Base-by-base conservation (phyloP, 2,888 invertebrate genomes). In the Coelopa pilipes region DNA sequence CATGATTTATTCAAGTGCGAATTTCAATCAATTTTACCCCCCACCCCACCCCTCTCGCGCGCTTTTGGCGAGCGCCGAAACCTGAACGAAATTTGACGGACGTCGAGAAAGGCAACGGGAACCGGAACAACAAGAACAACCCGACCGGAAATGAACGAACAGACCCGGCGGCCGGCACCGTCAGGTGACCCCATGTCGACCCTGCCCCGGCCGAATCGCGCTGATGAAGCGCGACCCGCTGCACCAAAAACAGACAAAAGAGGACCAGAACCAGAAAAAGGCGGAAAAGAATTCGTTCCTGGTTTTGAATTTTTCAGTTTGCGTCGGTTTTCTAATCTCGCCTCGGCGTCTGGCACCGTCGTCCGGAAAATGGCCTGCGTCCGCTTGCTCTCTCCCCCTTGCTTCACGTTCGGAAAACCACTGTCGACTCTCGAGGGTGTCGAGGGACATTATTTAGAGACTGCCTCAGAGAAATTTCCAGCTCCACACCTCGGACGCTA, bases 1-100 rank as follows among this genome's bases (percentile, higher is more conserved):
- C 75, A 79, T 79, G 77, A 79, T 77, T 79, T 79, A 79, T 78
- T 78, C 77, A 78, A 76, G 78, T 78, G 79, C 70, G 78, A 78
- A 78, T 79, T 78, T 79, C 79, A 79, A 79, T 79, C 77, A 78
- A 78, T 77, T 79, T 78, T 45, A 55, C 45, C 7, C 24, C 34
- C 7, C 34, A 4, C 4, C 7, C 34, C 7, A 2, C 7, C 34
- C 7, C 34, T 34, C 34, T 34, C 34, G 2, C 34, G 2, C 34
- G 2, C 34, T 34, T 7, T n/a, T n/a, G n/a, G n/a, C n/a, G n/a
- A n/a, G n/a, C n/a, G n/a, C 34, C 34, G 34, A 34, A 34, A 34
- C 34, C 34, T 34, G 34, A 34, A 4, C 34, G 34, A 34, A 34
- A 34, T 34, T 34, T 34, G 34, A 34, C 34, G 34, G 7, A 34